Evolutionary conservation across 2,113 vertebrate species (phyloP).

Genomic region (Ptychochromis oligacanthus): DNA sequence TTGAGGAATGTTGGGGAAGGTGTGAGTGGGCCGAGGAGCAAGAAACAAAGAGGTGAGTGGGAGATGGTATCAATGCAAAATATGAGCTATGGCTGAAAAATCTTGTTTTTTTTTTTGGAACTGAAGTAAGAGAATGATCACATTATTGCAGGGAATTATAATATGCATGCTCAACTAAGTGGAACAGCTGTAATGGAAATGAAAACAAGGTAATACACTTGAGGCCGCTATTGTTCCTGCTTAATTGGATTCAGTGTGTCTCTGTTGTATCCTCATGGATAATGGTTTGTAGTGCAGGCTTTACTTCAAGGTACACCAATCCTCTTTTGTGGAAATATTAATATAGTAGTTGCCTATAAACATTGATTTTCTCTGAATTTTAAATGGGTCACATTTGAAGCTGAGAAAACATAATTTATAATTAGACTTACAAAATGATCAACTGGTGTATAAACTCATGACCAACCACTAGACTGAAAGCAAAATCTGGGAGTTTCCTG

Average conservation of each 20-base stretch:
- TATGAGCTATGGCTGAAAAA: not conserved
- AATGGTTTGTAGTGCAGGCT: not conserved
- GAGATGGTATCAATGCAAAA: conserved; percentile 7
- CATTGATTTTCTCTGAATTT: not conserved
- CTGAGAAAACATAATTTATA: not conserved
- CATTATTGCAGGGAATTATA: not conserved
- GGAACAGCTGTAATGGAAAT: conserved; percentile 40
- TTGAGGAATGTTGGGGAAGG: conserved; percentile 59
- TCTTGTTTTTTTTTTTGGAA: not conserved
- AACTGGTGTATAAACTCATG: not conserved
- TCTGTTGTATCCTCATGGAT: not conserved
- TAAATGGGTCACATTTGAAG: not conserved
- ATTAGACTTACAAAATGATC: not conserved
- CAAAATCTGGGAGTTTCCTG: not conserved
- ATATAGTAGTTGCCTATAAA: not conserved
- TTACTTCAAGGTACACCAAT: not conserved
- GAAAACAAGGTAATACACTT: conserved; percentile 28
- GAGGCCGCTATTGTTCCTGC: conserved; percentile 9
- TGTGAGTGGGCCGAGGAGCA: conserved; percentile 56
- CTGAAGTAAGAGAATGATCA: not conserved
- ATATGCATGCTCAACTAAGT: not conserved
- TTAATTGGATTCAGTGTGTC: conserved; percentile 36
- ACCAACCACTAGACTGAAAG: too few relatives aligned
- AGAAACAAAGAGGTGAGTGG: conserved; percentile 72
- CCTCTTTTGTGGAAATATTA: not conserved